phyloP scores from a whole-genome alignment of 2,113 vertebrate genomes.

The Panurus biarmicus region DNA sequence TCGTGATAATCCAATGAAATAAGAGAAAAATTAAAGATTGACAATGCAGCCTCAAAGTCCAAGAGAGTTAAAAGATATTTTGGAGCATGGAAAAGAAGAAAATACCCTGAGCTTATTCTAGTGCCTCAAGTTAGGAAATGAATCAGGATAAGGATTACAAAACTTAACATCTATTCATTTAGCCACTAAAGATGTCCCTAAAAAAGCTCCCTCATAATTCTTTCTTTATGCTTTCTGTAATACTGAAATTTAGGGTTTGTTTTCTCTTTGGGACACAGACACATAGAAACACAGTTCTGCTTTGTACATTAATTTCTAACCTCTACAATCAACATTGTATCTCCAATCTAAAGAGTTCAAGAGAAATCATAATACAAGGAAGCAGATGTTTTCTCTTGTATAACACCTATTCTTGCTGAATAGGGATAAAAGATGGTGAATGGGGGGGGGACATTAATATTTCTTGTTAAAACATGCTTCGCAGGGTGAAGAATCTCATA shows the following conservation, averaged over 20 bases:
- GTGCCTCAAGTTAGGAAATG: neutral
- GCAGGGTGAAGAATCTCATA: slow-evolving; percentile 25
- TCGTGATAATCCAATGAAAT: accelerated
- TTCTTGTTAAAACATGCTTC: slow-evolving; percentile 20
- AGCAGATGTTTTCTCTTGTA: slow-evolving; percentile 22
- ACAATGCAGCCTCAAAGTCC: neutral
- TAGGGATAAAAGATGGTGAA: neutral
- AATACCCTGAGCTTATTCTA: neutral
- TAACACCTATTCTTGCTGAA: slow-evolving; percentile 12
- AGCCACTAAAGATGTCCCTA: neutral
- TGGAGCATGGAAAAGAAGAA: neutral
- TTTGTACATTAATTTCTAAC: slow-evolving; percentile 2
- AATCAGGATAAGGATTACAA: neutral
- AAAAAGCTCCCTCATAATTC: neutral
- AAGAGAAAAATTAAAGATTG: neutral
- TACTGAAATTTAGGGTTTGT: neutral
- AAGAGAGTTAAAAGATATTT: neutral
- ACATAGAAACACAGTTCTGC: neutral
- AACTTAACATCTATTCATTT: neutral
- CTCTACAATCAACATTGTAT: slow-evolving; percentile 17
- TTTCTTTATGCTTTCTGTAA: neutral
- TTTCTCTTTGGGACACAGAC: neutral
- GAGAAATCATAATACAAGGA: slow-evolving; percentile 1
- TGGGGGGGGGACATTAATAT: slow-evolving; percentile 8
- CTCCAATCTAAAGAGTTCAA: slow-evolving; percentile 17